These are phyloP conservation scores for Hepsetus odoe DNA, from an alignment of 2,113 vertebrate species.

Conservation along the genomic window DNA sequence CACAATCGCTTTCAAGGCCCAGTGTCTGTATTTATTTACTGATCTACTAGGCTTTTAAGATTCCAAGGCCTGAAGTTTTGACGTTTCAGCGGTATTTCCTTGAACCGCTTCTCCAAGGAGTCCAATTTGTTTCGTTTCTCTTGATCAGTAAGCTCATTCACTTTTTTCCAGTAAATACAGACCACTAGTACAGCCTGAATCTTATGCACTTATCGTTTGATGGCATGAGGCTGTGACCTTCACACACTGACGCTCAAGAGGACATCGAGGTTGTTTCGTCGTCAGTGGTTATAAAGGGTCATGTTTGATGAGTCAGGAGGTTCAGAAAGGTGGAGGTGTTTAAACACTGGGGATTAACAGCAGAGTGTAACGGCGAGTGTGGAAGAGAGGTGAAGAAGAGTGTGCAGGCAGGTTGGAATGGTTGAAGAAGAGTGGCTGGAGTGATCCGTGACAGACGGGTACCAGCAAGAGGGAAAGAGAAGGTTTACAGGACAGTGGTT, in stretches of 20 bases:
- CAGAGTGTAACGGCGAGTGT: no score
- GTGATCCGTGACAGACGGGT: no score
- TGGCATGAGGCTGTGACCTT: no score
- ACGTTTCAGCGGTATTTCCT: neutral
- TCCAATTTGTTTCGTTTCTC: slow-evolving; percentile 3
- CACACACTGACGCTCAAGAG: neutral
- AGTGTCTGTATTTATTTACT: slow-evolving; percentile 23
- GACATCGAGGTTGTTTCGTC: no score
- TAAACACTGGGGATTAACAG: no score
- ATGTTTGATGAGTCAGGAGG: neutral
- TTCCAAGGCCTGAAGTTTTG: slow-evolving; percentile 19
- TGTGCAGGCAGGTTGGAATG: no score
- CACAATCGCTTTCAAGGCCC: slow-evolving; percentile 16
- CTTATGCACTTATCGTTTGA: neutral
- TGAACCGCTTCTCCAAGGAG: neutral
- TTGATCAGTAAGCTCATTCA: neutral
- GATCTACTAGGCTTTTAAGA: neutral
- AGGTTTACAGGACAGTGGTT: no score
- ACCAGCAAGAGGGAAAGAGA: no score
- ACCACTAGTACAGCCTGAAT: neutral
- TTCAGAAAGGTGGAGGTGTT: no score
- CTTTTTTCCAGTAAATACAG: neutral
- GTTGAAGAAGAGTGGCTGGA: no score
- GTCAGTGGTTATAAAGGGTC: neutral
- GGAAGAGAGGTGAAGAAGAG: no score